Evolutionary conservation across 2,797 vertebrate genomes (phyloP).

Genomic region (Trematomus bernacchii): DNA sequence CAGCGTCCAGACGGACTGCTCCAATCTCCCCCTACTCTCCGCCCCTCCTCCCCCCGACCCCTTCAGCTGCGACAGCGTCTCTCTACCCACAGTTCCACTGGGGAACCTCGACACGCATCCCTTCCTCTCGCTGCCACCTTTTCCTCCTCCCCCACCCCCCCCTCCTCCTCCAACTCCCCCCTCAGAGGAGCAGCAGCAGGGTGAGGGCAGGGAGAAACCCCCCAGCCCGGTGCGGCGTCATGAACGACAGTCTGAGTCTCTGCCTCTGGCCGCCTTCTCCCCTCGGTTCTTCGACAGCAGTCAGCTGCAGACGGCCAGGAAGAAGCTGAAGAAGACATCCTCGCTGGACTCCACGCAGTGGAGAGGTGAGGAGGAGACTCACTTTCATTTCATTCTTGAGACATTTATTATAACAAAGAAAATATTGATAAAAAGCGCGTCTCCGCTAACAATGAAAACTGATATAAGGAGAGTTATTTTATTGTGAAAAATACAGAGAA

Average conservation of each 20-base stretch:
- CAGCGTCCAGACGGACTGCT: slow-evolving; percentile 83
- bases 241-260: slow-evolving; percentile 79
- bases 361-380: slow-evolving; percentile 85
- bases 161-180: slow-evolving; percentile 78
- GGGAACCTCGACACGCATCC: slow-evolving; percentile 45
- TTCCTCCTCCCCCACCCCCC: slow-evolving; percentile 46
- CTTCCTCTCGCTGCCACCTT: slow-evolving; percentile 76
- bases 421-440: background rate
- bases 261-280: slow-evolving; percentile 85
- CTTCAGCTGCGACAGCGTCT: slow-evolving; percentile 81
- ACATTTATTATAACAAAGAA: background rate
- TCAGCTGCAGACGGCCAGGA: slow-evolving; percentile 94
- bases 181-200: slow-evolving; percentile 78
- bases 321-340: slow-evolving; percentile 94
- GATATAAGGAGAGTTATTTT: no score
- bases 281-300: slow-evolving; percentile 95
- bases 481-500: no score
- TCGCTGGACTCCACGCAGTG: slow-evolving; percentile 91
- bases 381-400: no score
- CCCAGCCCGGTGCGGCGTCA: slow-evolving; percentile 60
- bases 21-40: slow-evolving; percentile 71
- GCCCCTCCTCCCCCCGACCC: slow-evolving; percentile 43
- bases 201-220: slow-evolving; percentile 61
- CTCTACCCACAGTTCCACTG: slow-evolving; percentile 78
- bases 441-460: no score